These are phyloP conservation scores for Malthinus seriepunctatus DNA, from an alignment of 2,888 invertebrate species.

Conservation along the genomic window DNA sequence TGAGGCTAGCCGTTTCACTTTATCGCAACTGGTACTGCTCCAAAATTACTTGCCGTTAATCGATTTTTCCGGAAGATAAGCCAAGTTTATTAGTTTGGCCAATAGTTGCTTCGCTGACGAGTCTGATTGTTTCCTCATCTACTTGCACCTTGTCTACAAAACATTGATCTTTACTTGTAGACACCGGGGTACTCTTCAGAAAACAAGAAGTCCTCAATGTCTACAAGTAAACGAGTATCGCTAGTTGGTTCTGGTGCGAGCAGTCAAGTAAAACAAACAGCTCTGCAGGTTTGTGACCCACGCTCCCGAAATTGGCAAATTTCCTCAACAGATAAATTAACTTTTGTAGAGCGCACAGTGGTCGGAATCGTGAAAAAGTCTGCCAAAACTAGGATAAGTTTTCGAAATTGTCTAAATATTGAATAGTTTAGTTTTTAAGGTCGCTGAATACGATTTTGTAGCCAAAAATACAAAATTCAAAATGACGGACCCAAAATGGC, in stretches of 20 bases:
- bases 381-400: too few species aligned
- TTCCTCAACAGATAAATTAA: neutral
- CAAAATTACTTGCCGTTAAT: conserved; percentile 4
- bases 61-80: conserved; percentile 2
- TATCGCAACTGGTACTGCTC: conserved; percentile 2
- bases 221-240: neutral
- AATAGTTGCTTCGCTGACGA: neutral
- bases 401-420: too few species aligned
- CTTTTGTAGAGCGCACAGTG: neutral
- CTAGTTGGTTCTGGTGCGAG: neutral
- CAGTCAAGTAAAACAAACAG: neutral
- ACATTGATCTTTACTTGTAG: conserved; percentile 3
- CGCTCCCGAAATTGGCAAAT: neutral
- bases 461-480: too few species aligned
- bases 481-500: too few species aligned
- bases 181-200: neutral
- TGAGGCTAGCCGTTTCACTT: neutral
- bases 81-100: neutral
- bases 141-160: conserved; percentile 2
- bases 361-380: too few species aligned
- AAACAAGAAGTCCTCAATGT: neutral
- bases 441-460: too few species aligned
- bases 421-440: too few species aligned
- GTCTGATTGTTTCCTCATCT: neutral
- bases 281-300: neutral